phyloP scores from a whole-genome alignment of 2,888 invertebrate species.

The Philopedon plagiatum region DNA sequence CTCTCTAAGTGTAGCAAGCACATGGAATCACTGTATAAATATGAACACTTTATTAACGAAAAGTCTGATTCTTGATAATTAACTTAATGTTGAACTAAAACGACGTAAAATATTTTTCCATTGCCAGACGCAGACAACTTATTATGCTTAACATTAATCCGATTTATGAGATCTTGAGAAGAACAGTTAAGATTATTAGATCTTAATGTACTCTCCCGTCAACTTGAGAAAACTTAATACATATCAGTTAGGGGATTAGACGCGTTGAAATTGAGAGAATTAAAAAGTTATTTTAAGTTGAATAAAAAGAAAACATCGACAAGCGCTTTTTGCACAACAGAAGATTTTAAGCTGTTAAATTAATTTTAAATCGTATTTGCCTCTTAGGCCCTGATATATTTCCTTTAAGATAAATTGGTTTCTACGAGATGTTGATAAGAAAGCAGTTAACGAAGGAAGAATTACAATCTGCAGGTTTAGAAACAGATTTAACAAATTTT shows the following conservation, averaged over 20 bases:
- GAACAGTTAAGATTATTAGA: constrained; percentile 22
- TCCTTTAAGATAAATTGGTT: too few relatives aligned
- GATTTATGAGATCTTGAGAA: constrained; percentile 9
- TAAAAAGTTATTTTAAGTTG: not conserved
- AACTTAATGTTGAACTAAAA: not conserved
- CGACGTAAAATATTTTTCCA: not conserved
- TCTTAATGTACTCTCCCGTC: constrained; percentile 14
- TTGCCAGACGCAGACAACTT: not conserved
- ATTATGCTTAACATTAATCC: constrained; percentile 14
- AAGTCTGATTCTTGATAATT: not conserved
- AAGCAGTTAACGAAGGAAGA: too few relatives aligned
- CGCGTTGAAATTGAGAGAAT: constrained; percentile 1
- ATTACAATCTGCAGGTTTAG: too few relatives aligned
- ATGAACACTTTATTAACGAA: not conserved
- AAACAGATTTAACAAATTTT: too few relatives aligned
- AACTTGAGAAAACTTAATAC: constrained; percentile 20
- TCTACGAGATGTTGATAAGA: too few relatives aligned
- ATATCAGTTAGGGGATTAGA: constrained; percentile 7
- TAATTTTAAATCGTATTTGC: too few relatives aligned
- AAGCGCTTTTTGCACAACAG: not conserved
- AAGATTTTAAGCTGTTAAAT: too few relatives aligned
- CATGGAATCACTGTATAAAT: not conserved
- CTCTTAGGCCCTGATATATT: too few relatives aligned
- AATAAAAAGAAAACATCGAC: not conserved
- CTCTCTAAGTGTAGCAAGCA: too few relatives aligned